Percentiles rank a stretch among this genome's conserved stretches.
phyloP scores from a whole-genome alignment of 2,888 invertebrate species.

The Cephus nigrinus region DNA sequence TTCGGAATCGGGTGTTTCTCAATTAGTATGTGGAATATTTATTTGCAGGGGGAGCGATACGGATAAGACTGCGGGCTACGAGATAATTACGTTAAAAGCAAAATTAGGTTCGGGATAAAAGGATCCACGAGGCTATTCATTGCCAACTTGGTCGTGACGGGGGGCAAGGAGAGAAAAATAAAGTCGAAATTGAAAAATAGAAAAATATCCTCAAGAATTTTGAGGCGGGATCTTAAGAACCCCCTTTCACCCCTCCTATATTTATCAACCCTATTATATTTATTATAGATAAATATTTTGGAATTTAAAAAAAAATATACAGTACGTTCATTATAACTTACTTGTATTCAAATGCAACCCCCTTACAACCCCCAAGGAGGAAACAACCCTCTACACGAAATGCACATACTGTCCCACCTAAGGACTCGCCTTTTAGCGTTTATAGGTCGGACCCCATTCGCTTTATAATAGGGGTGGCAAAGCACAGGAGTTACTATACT shows the following conservation, averaged over 20 bases:
- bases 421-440: not conserved
- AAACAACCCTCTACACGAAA: no score
- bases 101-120: constrained; percentile 9
- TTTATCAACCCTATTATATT: not conserved
- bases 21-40: constrained; percentile 18
- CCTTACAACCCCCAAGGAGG: no score
- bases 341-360: no score
- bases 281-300: not conserved
- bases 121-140: not conserved
- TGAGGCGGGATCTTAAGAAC: not conserved
- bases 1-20: constrained; percentile 16
- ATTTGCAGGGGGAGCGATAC: not conserved
- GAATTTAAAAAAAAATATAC: not conserved
- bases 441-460: not conserved
- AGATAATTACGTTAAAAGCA: constrained; percentile 8
- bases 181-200: not conserved
- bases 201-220: not conserved
- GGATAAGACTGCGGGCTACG: not conserved
- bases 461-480: not conserved
- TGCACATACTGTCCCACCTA: no score
- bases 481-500: not conserved
- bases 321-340: not conserved
- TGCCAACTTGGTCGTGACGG: not conserved
- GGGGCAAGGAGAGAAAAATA: not conserved
- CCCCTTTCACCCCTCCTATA: not conserved